Evolutionary conservation across 2,797 vertebrate species (phyloP).

Genomic region (Cynodonichthys magdalenae): DNA sequence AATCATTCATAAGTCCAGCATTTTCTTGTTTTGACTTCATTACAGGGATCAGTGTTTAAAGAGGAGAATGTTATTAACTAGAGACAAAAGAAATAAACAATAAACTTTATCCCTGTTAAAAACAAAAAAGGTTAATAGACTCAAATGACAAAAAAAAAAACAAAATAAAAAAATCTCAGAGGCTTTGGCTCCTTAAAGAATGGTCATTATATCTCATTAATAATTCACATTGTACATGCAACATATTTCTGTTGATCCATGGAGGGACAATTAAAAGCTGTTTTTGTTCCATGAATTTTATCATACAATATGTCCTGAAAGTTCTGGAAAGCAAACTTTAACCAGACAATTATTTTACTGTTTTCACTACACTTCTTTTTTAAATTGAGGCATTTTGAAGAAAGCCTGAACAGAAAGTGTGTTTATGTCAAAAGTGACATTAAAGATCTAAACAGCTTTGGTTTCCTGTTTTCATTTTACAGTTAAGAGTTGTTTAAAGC

Average conservation of each 20-base stretch:
- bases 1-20: too few relatives aligned
- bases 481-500: too few relatives aligned
- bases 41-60: background rate
- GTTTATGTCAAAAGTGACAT: too few relatives aligned
- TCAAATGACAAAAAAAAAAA: slow-evolving; percentile 14
- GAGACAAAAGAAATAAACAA: background rate
- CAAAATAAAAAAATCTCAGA: slow-evolving; percentile 15
- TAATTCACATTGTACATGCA: slow-evolving; percentile 49
- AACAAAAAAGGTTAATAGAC: slow-evolving; percentile 26
- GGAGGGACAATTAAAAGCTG: slow-evolving; percentile 50
- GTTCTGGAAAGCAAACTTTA: background rate
- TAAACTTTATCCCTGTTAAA: background rate
- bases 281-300: slow-evolving; percentile 19
- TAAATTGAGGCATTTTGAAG: background rate
- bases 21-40: too few relatives aligned
- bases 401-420: too few relatives aligned
- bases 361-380: background rate
- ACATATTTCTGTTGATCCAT: slow-evolving; percentile 13
- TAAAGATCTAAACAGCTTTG: too few relatives aligned
- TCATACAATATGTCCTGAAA: slow-evolving; percentile 9
- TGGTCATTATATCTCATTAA: slow-evolving; percentile 52
- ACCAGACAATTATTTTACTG: background rate
- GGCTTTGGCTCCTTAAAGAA: slow-evolving; percentile 32
- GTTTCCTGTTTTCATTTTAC: too few relatives aligned
- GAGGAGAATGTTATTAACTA: background rate